Evolutionary conservation across 2,888 invertebrate genomes (phyloP).

Genomic region (Ramazzottius varieornatus): DNA sequence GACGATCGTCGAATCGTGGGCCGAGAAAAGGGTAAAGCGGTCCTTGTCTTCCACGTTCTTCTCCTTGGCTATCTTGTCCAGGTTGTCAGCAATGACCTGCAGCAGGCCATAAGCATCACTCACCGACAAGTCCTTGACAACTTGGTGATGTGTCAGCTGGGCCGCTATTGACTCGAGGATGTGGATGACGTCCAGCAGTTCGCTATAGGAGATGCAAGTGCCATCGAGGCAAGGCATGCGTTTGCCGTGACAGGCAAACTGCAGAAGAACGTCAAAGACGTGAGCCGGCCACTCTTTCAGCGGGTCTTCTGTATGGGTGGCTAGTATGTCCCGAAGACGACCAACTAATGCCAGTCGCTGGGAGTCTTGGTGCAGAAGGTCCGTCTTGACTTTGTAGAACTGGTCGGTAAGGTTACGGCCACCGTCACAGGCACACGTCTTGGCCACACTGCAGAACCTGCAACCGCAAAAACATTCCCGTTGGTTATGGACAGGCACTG

Average conservation of each 20-base stretch:
- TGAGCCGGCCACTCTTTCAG: not conserved
- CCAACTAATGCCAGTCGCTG: not conserved
- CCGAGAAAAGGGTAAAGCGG: not conserved
- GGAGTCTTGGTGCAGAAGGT: not conserved
- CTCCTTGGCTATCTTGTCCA: not conserved
- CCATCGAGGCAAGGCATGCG: not conserved
- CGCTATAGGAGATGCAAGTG: not conserved
- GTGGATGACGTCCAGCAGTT: not conserved
- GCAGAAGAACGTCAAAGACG: not conserved
- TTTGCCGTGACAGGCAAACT: slow-evolving; percentile 2
- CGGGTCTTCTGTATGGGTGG: not conserved
- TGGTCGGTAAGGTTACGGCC: too few relatives aligned
- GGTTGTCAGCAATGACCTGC: not conserved
- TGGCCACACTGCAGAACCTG: too few relatives aligned
- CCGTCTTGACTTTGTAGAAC: too few relatives aligned
- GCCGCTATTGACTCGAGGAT: not conserved
- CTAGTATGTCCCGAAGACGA: not conserved
- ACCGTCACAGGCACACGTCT: too few relatives aligned
- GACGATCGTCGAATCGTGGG: not conserved
- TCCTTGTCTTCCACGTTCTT: not conserved
- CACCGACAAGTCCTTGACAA: not conserved
- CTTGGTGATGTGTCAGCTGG: not conserved
- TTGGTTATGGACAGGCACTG: too few relatives aligned
- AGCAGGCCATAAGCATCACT: not conserved
- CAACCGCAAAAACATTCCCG: too few relatives aligned